Base-by-base conservation (phyloP, 2,888 invertebrate genomes). In the Lasioglossum villosulum region DNA sequence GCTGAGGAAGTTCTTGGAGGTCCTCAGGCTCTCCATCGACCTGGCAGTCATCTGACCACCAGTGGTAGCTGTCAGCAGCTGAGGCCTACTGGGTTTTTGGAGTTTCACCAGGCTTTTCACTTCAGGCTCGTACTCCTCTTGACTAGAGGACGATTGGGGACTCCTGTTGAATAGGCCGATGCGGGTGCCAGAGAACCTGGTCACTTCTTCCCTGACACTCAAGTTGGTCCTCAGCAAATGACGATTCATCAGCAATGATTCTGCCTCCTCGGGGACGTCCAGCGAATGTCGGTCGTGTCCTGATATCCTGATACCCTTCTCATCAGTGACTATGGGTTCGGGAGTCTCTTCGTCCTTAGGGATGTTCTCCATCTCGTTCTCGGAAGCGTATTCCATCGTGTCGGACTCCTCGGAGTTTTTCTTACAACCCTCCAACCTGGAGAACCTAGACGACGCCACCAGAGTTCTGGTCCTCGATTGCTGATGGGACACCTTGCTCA, bases 21-120 rank as follows among this genome's bases (percentile, higher is more conserved):
- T 96, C 19, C 97, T 85, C 90, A 97, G 96, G 92, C 97, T 97
- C 93, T 97, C 97, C 97, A 97, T 97, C 39, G 97, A 97, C 83
- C 97, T 96, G 75, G 97, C 96, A 0, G 96, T 96, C 93, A 97
- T 96, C 39, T 95, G 94, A 37, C 89, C 88, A 16, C 88, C 81
- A 5, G 83, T 82, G 16, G 91, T 89, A 4, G 93, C 90, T 0
- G 94, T 92, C 56, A 95, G 83, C 2, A 94, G 88, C 34, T 94
- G 90, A 27, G 93, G 93, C 52, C 93, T 92, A 14, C 93, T 89
- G 75, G 45, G 78, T 78, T 95, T 83, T 95, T 96, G 86, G 59
- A 89, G 52, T 72, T 90, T 78, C 86, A 89, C 30, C 90, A 93
- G 83, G n/a, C 89, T 90, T 76, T 96, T 96, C 52, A 96, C 95